Conservation (phyloP, 2,888 invertebrate species). For the Watsonalla cultraria region DNA sequence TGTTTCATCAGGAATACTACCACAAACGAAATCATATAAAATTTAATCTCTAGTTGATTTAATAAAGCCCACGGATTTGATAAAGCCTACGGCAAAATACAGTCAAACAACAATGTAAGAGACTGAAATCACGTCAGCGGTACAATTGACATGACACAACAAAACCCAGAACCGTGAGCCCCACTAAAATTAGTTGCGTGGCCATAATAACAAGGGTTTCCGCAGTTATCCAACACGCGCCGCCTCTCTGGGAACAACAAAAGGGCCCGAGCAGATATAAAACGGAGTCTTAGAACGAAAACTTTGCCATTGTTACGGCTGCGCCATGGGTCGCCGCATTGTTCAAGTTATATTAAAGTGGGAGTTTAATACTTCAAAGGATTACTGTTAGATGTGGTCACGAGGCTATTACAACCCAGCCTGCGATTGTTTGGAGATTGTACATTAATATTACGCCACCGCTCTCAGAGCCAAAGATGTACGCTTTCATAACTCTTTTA, state of each 20-base stretch:
- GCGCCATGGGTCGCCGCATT: slow-evolving; percentile 62
- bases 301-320: slow-evolving; percentile 66
- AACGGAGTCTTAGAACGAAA: slow-evolving; percentile 66
- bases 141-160: slow-evolving; percentile 4
- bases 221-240: slow-evolving; percentile 33
- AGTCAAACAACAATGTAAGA: not conserved
- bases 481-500: too few species aligned
- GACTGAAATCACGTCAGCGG: slow-evolving; percentile 1
- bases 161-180: slow-evolving; percentile 13
- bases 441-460: slow-evolving; percentile 43
- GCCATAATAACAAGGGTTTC: slow-evolving; percentile 46
- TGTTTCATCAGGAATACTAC: too few species aligned
- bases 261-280: slow-evolving; percentile 56
- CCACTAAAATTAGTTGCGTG: slow-evolving; percentile 47
- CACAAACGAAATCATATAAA: too few species aligned
- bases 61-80: not conserved
- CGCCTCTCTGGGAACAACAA: slow-evolving; percentile 40
- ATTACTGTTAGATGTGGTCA: slow-evolving; percentile 62
- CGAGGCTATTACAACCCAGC: slow-evolving; percentile 41
- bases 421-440: slow-evolving; percentile 33
- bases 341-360: slow-evolving; percentile 72
- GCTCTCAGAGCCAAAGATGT: slow-evolving; percentile 16
- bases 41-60: too few species aligned
- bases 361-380: slow-evolving; percentile 69
- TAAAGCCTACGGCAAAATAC: not conserved